phyloP scores from a whole-genome alignment of 2,113 vertebrate species.

The Bos indicus region DNA sequence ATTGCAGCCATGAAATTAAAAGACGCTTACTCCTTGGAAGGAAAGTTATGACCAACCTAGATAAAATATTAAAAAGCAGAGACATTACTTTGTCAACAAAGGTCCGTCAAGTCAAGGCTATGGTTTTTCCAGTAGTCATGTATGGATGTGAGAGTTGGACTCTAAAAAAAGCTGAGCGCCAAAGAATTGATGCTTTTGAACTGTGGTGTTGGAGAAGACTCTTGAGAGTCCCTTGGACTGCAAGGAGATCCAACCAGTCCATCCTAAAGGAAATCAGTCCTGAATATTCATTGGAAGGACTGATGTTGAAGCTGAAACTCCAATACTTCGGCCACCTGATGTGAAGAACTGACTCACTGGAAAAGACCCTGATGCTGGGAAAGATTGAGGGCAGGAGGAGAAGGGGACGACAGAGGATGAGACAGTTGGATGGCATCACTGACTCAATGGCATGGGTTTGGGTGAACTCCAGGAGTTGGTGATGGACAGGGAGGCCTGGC shows the following conservation, averaged over 20 bases:
- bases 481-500: neutral
- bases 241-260: neutral
- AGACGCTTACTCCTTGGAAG: neutral
- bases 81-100: neutral
- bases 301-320: neutral
- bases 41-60: neutral
- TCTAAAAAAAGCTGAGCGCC: neutral
- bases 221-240: neutral
- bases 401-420: neutral
- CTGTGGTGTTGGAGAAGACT: neutral
- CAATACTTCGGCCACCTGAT: neutral
- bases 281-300: neutral
- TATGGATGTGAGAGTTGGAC: neutral
- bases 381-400: neutral
- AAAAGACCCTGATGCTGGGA: neutral
- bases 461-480: neutral
- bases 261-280: neutral
- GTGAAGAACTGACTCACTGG: neutral
- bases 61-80: neutral
- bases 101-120: neutral
- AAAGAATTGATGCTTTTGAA: neutral
- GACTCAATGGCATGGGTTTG: neutral
- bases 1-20: neutral
- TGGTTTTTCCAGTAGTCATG: neutral
- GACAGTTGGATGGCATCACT: neutral